Base-by-base conservation (phyloP, 2,797 vertebrate genomes). In the Characodon lateralis region DNA sequence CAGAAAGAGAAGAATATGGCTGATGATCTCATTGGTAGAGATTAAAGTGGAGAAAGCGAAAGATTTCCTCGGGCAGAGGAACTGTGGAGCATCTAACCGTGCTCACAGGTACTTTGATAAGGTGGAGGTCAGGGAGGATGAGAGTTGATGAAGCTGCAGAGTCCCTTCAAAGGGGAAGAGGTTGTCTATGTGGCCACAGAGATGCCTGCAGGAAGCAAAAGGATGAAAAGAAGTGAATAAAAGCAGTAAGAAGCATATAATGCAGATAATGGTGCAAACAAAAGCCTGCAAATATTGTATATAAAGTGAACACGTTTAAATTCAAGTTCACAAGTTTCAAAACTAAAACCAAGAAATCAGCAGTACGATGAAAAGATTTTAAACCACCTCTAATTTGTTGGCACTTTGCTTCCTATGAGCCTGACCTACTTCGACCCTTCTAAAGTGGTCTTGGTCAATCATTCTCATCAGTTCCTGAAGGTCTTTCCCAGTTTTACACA, bases 171-270 rank as follows among this genome's bases (percentile, higher is more conserved):
- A 71, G 66, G 74, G 81, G 70, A 63, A 68, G 73, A 84, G 69
- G 28, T 81, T 79, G 70, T 88, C 77, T 69, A 72, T 65, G 72
- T 72, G 43, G 85, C 86, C 74, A 70, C 46, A 76, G 61, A 82
- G 59, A 90, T 80, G 83, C 89, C 92, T 93, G 83, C 31, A 90
- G 48, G 28, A 39, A 69, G 72, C 0, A 24, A 74, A 6, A 22
- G 2, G n/a, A 46, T 72, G 2, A 70, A 28, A 26, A 79, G 66
- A 3, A 8, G 24, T 70, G 43, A 48, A 46, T 16, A 66, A 24
- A 26, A 26, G 10, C 5, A 55, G 22, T 3, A 55, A 22, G 20
- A 55, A 28, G 3, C 13, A 59, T 26, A 58, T 5, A 28, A 28
- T 13, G 26, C 12, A 68, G 39, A 43, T 14, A 68, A 20, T 10